Evolutionary conservation across 1,140 invertebrate genomes (phyloP).

Genomic region (Hylaeus anthracinus): DNA sequence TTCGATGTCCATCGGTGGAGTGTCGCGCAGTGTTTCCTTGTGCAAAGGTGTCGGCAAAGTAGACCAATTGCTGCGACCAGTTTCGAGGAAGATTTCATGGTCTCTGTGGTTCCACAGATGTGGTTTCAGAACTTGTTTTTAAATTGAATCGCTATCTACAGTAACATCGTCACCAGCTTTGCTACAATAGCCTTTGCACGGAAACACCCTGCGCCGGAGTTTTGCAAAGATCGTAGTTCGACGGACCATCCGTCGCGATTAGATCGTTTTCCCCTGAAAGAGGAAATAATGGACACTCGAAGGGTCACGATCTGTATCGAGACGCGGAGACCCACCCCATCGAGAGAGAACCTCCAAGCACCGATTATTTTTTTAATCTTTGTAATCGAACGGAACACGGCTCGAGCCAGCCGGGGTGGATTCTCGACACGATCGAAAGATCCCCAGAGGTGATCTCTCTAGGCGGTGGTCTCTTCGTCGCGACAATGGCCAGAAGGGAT

Average conservation of each 20-base stretch:
- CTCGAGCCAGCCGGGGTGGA: background rate
- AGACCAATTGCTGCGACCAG: no score
- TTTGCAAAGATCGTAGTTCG: no score
- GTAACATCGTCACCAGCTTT: no score
- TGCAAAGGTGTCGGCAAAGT: no score
- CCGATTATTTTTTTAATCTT: conserved; percentile 51
- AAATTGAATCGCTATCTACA: no score
- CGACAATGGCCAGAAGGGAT: background rate
- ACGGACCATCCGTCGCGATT: background rate
- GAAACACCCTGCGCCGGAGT: no score
- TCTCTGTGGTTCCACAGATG: no score
- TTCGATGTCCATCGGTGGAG: background rate
- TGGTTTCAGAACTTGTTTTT: no score
- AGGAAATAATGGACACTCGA: background rate
- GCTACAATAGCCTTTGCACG: no score
- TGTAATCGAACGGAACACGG: conserved; percentile 36
- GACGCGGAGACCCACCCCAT: background rate
- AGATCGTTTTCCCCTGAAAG: background rate
- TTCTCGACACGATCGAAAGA: background rate
- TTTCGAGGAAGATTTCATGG: no score
- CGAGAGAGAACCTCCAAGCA: background rate
- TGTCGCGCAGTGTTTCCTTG: no score
- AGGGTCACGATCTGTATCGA: background rate
- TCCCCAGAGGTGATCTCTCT: background rate
- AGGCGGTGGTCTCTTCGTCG: background rate